Evolutionary conservation across 1,140 invertebrate species (phyloP).

Genomic region (Megathymus violae): DNA sequence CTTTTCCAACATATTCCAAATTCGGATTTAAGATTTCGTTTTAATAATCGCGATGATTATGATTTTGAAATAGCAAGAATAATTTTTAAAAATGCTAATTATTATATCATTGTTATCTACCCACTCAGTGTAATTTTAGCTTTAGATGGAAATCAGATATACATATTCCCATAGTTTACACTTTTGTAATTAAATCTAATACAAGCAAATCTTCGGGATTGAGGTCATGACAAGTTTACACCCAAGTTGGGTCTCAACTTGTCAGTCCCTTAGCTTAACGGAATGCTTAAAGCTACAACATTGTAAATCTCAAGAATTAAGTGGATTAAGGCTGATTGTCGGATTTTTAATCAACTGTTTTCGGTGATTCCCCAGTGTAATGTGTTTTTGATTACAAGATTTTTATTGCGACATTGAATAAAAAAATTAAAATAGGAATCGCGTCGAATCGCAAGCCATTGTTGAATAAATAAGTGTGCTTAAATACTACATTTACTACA

Average conservation of each 20-base stretch:
- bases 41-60: too few species aligned
- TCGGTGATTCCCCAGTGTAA: background rate
- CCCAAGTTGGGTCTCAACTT: constrained; percentile 13
- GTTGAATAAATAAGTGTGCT: too few species aligned
- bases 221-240: constrained; percentile 7
- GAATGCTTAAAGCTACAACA: constrained; percentile 12
- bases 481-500: too few species aligned
- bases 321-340: background rate
- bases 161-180: background rate
- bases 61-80: too few species aligned
- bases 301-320: background rate
- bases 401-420: background rate
- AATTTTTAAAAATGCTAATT: too few species aligned
- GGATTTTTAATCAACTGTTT: background rate
- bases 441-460: too few species aligned
- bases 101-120: too few species aligned
- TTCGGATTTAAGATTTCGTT: too few species aligned
- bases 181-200: constrained; percentile 6
- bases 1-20: too few species aligned
- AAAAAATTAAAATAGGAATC: background rate
- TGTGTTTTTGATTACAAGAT: background rate
- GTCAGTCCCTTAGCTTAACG: background rate
- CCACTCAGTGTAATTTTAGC: too few species aligned
- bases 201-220: constrained; percentile 6
- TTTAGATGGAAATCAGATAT: background rate